Evolutionary conservation across 2,888 invertebrate genomes (phyloP).

Genomic region (Rambutsinella grinnellia): DNA sequence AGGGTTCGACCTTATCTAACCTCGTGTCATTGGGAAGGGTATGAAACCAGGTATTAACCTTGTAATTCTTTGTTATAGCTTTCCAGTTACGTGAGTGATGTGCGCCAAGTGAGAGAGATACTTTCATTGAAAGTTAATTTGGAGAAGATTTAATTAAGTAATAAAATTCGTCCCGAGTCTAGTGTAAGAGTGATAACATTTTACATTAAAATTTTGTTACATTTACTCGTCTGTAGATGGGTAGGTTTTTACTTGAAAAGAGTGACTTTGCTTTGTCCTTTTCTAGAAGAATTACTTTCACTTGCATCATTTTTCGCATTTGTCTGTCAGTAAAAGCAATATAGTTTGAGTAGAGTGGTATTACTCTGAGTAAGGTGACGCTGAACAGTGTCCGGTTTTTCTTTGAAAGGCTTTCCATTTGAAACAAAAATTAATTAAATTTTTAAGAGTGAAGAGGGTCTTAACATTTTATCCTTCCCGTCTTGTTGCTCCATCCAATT

Average conservation of each 20-base stretch:
- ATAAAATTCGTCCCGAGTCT: constrained; percentile 28
- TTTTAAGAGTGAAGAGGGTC: not conserved
- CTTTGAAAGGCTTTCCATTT: not conserved
- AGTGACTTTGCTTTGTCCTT: not conserved
- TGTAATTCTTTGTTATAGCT: no score
- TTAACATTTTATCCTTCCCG: no score
- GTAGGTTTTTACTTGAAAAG: not conserved
- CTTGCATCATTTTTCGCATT: no score
- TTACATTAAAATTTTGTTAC: not conserved
- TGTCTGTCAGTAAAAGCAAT: not conserved
- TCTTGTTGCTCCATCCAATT: not conserved
- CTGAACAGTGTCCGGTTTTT: not conserved
- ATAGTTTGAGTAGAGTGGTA: no score
- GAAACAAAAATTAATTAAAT: not conserved
- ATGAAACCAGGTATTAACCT: not conserved
- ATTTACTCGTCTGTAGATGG: not conserved
- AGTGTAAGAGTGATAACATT: constrained; percentile 6
- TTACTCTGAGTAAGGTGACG: not conserved
- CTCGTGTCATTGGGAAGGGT: not conserved
- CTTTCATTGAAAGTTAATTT: not conserved
- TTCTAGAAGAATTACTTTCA: no score
- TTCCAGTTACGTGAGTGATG: not conserved
- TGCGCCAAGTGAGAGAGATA: not conserved
- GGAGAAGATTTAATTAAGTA: constrained; percentile 26
- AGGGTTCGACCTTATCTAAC: not conserved